Base-by-base conservation (phyloP, 2,888 invertebrate genomes). In the Mythimna pallens region DNA sequence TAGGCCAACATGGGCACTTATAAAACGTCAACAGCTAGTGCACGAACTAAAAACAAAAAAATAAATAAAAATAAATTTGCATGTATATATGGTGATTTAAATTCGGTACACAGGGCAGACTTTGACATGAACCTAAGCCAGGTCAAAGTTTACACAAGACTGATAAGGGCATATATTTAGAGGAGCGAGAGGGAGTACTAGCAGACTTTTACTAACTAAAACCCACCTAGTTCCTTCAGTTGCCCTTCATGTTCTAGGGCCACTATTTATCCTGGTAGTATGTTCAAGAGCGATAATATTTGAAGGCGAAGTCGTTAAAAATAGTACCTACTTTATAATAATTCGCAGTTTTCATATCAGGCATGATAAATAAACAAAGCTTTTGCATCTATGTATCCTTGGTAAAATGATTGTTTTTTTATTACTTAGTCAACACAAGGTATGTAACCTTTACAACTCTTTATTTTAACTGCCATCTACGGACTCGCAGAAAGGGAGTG, bases 401-500 rank as follows among this genome's bases (percentile, higher is more conserved):
- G 47, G 52, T 43, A 10, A 76, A 63, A 47, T 20, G 64, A 72
- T 69, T 25, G 47, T 79, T 58, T 40, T 67, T 73, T 73, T 73
- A 80, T 70, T n/a, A 66, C 47, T 62, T 62, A 57, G 57, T 73
- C 59, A 70, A 58, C 34, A 47, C 40, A 50, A 74, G 64, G 68
- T 47, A 78, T 82, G 69, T 52, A 59, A 81, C 76, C 81, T 86
- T 82, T 79, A 43, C 0, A 68, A 59, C 36, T 78, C 73, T 78
- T 79, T 79, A 71, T 67, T 66, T 52, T 30, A 55, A 63, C 12
- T 54, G 50, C 50, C 55, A 36, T 64, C 50, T 70, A 71, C 30
- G 14, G 30, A 62, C 22, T 76, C 50, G 65, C 70, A 61, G 43
- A 59, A 64, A 58, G 52, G 83, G 73, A 65, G 83, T 67, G 80